These are phyloP conservation scores for Zaprionus ornatus DNA, from an alignment of 1,140 invertebrate genomes.

Conservation along the genomic window DNA sequence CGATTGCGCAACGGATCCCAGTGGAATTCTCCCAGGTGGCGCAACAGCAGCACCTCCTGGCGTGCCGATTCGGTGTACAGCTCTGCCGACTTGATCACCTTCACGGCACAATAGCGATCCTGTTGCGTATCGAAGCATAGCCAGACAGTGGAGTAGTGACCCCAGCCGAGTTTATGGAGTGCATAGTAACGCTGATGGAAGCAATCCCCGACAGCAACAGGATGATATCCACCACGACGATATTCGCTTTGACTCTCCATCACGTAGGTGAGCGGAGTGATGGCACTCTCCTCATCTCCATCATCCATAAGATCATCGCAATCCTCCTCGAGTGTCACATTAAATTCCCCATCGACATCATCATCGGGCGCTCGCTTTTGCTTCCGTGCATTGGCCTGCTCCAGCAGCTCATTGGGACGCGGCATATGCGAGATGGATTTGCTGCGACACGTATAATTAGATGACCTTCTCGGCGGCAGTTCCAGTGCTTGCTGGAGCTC, in stretches of 20 bases:
- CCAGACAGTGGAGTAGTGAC: conserved; percentile 99
- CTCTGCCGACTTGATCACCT: conserved; percentile 98
- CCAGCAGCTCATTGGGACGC: not conserved
- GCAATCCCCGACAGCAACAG: conserved; percentile 96
- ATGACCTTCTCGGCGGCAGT: not conserved
- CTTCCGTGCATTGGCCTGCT: not conserved
- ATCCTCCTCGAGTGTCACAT: not conserved
- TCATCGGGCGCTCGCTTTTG: not conserved
- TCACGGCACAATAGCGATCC: conserved; percentile 97
- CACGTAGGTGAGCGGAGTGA: conserved; percentile 84
- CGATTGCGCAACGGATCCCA: conserved; percentile 92
- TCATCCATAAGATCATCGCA: not conserved
- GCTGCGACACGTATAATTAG: not conserved
- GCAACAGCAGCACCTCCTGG: conserved; percentile 98
- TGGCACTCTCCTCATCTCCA: not conserved
- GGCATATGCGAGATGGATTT: not conserved
- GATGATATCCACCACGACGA: conserved; percentile 97
- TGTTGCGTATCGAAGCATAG: conserved; percentile 95
- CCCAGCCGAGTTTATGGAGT: conserved; percentile 98
- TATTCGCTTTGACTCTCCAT: conserved; percentile 97
- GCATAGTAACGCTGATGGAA: conserved; percentile 94
- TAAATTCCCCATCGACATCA: not conserved
- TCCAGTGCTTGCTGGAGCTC: not conserved
- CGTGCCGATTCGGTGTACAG: conserved; percentile 98
- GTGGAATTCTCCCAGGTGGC: conserved; percentile 94